Evolutionary conservation across 2,113 vertebrate genomes (phyloP).

Genomic region (Ictalurus furcatus): DNA sequence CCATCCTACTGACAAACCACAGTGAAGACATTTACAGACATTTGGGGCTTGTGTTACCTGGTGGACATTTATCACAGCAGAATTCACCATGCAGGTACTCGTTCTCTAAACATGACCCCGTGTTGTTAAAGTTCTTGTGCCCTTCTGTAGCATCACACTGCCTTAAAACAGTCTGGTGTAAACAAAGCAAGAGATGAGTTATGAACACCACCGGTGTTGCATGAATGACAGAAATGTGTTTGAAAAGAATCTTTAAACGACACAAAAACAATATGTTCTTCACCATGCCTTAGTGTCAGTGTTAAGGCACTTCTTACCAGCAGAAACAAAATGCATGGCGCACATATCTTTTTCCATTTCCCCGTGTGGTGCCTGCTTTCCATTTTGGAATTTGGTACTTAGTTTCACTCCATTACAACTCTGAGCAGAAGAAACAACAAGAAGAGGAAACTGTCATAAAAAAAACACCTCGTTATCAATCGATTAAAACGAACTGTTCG

Average conservation of each 20-base stretch:
- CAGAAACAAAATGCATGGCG: conserved; percentile 43
- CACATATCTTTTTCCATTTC: conserved; percentile 30
- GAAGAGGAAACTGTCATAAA: background rate
- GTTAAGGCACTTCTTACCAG: conserved; percentile 59
- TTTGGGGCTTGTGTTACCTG: conserved; percentile 58
- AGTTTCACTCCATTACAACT: conserved; percentile 42
- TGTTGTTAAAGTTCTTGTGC: background rate
- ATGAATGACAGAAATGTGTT: background rate
- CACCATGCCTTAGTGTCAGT: too few species aligned
- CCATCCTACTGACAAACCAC: background rate
- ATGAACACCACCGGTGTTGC: background rate
- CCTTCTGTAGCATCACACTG: background rate
- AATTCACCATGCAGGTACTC: background rate
- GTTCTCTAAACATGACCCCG: background rate
- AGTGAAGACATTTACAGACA: background rate
- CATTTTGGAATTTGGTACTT: conserved; percentile 38
- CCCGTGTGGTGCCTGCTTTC: conserved; percentile 30
- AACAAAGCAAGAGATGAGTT: background rate
- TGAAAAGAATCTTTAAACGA: background rate
- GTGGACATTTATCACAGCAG: conserved; percentile 71
- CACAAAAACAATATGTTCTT: background rate
- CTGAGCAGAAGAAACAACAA: background rate
- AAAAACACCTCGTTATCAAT: background rate
- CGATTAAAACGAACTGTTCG: background rate
- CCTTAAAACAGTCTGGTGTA: conserved; percentile 24